These are phyloP conservation scores for Dermatemys mawii DNA, from an alignment of 2,113 vertebrate species.

Conservation along the genomic window DNA sequence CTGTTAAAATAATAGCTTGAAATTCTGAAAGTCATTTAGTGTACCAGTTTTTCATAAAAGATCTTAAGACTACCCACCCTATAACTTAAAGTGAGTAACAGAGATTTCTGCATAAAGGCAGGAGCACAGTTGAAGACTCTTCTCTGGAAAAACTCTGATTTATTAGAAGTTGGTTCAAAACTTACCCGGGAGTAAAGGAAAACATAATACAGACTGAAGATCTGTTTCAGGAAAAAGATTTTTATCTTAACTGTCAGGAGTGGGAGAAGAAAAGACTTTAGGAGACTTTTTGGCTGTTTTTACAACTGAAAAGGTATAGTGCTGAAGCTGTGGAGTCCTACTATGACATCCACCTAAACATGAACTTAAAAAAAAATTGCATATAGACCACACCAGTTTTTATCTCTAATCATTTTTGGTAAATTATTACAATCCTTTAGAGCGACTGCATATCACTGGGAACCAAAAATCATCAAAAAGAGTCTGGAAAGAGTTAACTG, in stretches of 20 bases:
- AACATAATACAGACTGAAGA: background rate
- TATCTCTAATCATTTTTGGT: background rate
- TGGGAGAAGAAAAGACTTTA: background rate
- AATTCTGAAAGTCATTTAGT: background rate
- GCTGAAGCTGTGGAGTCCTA: no score
- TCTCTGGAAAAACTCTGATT: background rate
- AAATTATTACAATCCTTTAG: background rate
- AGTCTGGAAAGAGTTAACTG: background rate
- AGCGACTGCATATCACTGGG: background rate
- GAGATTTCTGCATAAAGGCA: background rate
- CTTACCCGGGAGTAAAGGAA: background rate
- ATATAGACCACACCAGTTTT: background rate
- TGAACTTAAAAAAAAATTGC: background rate
- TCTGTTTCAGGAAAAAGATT: background rate
- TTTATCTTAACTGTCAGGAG: background rate
- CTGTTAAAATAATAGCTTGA: background rate
- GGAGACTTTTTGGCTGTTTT: background rate
- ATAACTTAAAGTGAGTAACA: background rate
- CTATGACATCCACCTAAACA: background rate
- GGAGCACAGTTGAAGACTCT: background rate
- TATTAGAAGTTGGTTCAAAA: background rate
- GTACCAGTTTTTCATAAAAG: background rate
- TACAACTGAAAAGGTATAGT: background rate
- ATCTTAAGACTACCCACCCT: background rate
- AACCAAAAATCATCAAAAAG: background rate